These are phyloP conservation scores for Hydraecia micacea DNA, from an alignment of 2,888 invertebrate species.

Conservation along the genomic window DNA sequence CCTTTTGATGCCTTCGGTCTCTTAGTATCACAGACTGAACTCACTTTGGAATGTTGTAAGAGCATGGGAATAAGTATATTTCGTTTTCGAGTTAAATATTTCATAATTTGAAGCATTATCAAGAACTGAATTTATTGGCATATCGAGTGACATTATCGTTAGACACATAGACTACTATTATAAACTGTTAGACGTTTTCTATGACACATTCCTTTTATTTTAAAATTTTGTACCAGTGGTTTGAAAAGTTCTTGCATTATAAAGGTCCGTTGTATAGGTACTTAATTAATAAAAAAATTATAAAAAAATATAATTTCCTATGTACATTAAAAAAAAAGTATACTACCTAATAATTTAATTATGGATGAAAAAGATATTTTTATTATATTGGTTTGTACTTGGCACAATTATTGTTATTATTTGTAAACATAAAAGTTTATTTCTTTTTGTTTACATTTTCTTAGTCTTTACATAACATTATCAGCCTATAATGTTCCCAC, in stretches of 20 bases:
- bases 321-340: background rate
- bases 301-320: too few species aligned
- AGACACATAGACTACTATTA: too few species aligned
- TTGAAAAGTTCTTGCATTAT: background rate
- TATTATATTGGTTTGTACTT: background rate
- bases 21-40: slow-evolving; percentile 59
- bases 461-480: background rate
- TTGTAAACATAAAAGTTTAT: background rate
- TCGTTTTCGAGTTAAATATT: slow-evolving; percentile 42
- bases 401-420: background rate
- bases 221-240: background rate
- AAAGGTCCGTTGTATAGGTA: slow-evolving; percentile 17
- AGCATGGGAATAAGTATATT: slow-evolving; percentile 57
- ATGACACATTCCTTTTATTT: slow-evolving; percentile 15
- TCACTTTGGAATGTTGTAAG: slow-evolving; percentile 54
- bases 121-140: slow-evolving; percentile 7
- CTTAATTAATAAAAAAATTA: too few species aligned
- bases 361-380: background rate
- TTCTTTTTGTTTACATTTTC: background rate
- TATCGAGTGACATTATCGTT: slow-evolving; percentile 1
- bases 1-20: too few species aligned
- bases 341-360: background rate
- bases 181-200: slow-evolving; percentile 16
- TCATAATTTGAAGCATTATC: slow-evolving; percentile 66
- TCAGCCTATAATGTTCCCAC: too few species aligned